These are phyloP conservation scores for Dolichoris vasculosae DNA, from an alignment of 1,140 invertebrate species.

Conservation along the genomic window DNA sequence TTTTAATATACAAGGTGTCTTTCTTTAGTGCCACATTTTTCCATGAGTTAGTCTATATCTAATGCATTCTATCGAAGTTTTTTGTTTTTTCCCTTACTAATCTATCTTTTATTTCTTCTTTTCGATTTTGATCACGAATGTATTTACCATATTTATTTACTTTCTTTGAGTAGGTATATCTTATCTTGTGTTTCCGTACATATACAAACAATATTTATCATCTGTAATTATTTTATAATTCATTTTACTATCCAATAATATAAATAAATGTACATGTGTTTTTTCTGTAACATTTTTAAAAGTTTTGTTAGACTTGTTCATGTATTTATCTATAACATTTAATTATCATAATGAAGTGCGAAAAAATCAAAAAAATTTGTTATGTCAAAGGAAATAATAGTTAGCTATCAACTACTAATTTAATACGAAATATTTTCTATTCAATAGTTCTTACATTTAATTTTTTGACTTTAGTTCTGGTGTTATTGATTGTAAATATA, in stretches of 20 bases:
- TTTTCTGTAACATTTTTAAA: background rate
- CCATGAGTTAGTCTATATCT: slow-evolving; percentile 12
- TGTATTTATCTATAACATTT: too few species aligned
- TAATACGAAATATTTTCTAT: background rate
- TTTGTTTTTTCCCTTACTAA: background rate
- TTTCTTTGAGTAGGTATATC: background rate
- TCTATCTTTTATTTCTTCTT: background rate
- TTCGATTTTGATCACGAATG: background rate
- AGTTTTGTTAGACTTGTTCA: background rate
- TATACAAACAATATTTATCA: background rate
- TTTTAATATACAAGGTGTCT: background rate
- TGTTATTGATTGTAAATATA: background rate
- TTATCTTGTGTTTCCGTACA: background rate
- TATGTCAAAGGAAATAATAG: background rate
- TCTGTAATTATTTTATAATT: background rate
- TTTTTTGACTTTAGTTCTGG: background rate
- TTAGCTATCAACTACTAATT: background rate
- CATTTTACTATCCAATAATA: background rate
- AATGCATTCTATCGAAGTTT: slow-evolving; percentile 30
- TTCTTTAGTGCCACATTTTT: background rate
- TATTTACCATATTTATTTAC: background rate
- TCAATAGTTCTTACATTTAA: background rate
- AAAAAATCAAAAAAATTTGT: background rate
- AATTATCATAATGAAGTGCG: background rate
- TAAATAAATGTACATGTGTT: background rate